These are phyloP conservation scores for Setophaga coronata DNA, from an alignment of 2,113 vertebrate species.

Conservation along the genomic window DNA sequence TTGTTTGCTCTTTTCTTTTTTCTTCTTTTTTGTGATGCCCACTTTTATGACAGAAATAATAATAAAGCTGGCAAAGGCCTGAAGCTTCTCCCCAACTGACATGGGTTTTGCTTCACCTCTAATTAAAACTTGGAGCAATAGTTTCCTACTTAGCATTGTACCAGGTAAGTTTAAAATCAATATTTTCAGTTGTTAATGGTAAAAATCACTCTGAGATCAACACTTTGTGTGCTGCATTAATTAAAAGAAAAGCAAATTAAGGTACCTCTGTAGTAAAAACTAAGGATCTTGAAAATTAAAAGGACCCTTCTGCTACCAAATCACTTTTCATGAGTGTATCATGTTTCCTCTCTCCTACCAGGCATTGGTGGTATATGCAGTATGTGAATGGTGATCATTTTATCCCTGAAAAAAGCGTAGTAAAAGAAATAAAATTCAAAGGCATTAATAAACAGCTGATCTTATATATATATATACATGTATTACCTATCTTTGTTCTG, in stretches of 20 bases:
- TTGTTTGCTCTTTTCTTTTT: conserved; percentile 14
- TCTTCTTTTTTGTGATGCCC: neutral
- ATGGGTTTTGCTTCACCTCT: neutral
- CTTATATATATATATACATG: too few relatives aligned
- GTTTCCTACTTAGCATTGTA: neutral
- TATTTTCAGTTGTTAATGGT: neutral
- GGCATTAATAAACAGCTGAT: neutral
- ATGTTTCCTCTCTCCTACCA: neutral
- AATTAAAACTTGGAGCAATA: conserved; percentile 38
- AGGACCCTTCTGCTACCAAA: neutral
- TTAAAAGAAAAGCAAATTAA: neutral
- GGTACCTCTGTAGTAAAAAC: neutral
- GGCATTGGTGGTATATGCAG: neutral
- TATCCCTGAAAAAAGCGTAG: neutral
- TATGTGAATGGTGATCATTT: neutral
- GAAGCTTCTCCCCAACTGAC: neutral
- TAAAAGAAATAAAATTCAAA: neutral
- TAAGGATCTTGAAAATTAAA: neutral
- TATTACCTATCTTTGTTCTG: neutral
- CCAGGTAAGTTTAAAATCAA: neutral
- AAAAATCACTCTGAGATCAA: neutral
- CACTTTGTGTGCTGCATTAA: neutral
- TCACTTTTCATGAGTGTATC: neutral
- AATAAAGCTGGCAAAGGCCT: neutral
- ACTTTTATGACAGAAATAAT: neutral